Base-by-base conservation (phyloP, 2,113 vertebrate species). In the Cryptoleucopteryx plumbea region DNA sequence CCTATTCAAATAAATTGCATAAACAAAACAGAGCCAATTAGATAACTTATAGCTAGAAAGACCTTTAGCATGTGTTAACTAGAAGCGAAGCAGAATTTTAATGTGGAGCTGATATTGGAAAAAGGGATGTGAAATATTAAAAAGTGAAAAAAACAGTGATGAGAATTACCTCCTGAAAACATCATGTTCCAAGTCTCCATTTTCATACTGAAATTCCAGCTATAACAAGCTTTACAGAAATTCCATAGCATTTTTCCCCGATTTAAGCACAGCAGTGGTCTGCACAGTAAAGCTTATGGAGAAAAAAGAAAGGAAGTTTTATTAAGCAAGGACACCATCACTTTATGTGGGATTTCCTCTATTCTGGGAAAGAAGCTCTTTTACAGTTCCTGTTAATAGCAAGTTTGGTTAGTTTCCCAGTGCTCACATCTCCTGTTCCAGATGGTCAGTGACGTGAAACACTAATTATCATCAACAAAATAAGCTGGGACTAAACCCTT, bases 391-490 rank as follows among this genome's bases (percentile, higher is more conserved):
- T 95, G 70, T 55, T 96, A 94, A 94, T 70, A 91, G 81, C 56
- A 68, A 94, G 61, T 96, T 97, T 96, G 91, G 83, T 95, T 92
- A 58, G 73, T 61, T 92, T 96, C 77, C 96, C 84, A 93, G 78
- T 80, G 74, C 86, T 94, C 74, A 89, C 93, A 91, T 93, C 56
- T 94, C 85, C 29, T 66, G 73, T 91, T 95, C 95, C 91, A 97
- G 95, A 96, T 96, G 95, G 93, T 95, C 86, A 93, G 48, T 97
- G 95, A 96, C 50, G 72, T 86, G 85, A 95, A 95, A 86, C 75
- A 79, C 87, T 93, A 95, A 95, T 94, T 97, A 96, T 92, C 93
- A 88, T 95, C 88, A 86, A 62, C 68, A 95, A 94, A 95, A 94
- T 93, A 95, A 91, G 82, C 91, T 95, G 89, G 66, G 91, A 82